These are phyloP conservation scores for Cataglyphis hispanica DNA, from an alignment of 1,140 invertebrate species.

Conservation along the genomic window DNA sequence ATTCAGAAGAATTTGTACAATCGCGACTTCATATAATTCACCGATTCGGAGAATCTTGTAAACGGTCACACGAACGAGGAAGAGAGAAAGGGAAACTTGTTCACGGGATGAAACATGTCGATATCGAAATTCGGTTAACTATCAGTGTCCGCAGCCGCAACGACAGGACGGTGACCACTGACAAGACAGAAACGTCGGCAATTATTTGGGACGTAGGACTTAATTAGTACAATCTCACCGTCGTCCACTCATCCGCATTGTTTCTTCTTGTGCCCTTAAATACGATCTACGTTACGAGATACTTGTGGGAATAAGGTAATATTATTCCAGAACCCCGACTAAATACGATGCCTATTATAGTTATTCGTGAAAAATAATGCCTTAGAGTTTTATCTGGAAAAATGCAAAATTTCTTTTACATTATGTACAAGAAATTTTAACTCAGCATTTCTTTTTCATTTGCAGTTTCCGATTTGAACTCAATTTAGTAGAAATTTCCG, in stretches of 20 bases:
- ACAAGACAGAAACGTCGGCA: slow-evolving; percentile 73
- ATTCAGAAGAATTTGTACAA: neutral
- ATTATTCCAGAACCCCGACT: slow-evolving; percentile 40
- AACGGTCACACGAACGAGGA: neutral
- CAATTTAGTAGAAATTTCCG: neutral
- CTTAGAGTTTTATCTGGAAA: neutral
- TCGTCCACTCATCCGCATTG: slow-evolving; percentile 52
- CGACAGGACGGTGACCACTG: slow-evolving; percentile 61
- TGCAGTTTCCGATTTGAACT: neutral
- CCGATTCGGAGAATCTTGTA: neutral
- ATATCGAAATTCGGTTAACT: slow-evolving; percentile 75
- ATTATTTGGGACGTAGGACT: slow-evolving; percentile 74
- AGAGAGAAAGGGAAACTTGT: slow-evolving; percentile 18
- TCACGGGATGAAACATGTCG: slow-evolving; percentile 66
- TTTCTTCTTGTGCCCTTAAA: slow-evolving; percentile 60
- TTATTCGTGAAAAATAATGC: neutral
- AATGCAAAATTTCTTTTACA: neutral
- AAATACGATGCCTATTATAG: slow-evolving; percentile 9
- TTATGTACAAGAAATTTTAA: neutral
- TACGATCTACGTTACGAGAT: slow-evolving; percentile 50
- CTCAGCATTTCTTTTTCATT: neutral
- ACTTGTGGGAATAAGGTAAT: slow-evolving; percentile 70
- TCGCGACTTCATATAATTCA: neutral
- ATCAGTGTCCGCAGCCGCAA: slow-evolving; percentile 65
- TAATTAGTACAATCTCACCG: slow-evolving; percentile 79